These are phyloP conservation scores for Sphaeramia orbicularis DNA, from an alignment of 2,797 vertebrate species.

Conservation along the genomic window DNA sequence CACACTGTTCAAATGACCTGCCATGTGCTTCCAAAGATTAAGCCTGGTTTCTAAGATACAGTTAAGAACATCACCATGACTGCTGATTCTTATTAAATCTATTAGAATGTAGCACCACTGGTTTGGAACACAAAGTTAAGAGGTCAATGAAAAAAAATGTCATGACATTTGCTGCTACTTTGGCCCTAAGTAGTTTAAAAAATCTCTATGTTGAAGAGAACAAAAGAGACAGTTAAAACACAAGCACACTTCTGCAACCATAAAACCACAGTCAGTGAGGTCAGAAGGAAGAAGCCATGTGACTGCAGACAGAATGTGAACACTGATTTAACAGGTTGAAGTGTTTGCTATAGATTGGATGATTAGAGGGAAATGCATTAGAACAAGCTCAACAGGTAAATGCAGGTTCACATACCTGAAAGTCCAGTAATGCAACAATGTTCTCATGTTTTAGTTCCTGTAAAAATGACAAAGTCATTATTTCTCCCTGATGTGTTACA, in stretches of 20 bases:
- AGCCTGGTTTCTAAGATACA: slow-evolving; percentile 30
- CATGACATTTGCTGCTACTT: not conserved
- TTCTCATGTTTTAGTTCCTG: slow-evolving; percentile 98
- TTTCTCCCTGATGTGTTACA: not conserved
- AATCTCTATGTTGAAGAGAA: not conserved
- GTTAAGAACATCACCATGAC: not conserved
- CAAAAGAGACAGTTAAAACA: not conserved
- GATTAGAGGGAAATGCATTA: not conserved
- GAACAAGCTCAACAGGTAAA: not conserved
- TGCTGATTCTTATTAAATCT: slow-evolving; percentile 6
- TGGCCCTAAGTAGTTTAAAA: not conserved
- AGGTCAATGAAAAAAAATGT: not conserved
- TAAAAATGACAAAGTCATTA: slow-evolving; percentile 18
- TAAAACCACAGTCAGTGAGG: slow-evolving; percentile 4
- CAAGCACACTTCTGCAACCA: slow-evolving; percentile 7
- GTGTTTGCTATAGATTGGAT: not conserved
- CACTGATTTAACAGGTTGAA: slow-evolving; percentile 41
- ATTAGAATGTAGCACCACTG: not conserved
- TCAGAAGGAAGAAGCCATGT: slow-evolving; percentile 5
- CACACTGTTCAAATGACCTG: slow-evolving; percentile 13
- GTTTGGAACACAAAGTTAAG: not conserved
- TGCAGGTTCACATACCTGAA: slow-evolving; percentile 88
- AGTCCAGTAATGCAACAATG: slow-evolving; percentile 97
- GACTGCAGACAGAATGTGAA: slow-evolving; percentile 63
- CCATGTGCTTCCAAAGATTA: slow-evolving; percentile 38